Evolutionary conservation across 1,140 invertebrate species (phyloP), one percentile per base, ranked within the genome.

Genomic region (Thalassaphorura encarpata): DNA sequence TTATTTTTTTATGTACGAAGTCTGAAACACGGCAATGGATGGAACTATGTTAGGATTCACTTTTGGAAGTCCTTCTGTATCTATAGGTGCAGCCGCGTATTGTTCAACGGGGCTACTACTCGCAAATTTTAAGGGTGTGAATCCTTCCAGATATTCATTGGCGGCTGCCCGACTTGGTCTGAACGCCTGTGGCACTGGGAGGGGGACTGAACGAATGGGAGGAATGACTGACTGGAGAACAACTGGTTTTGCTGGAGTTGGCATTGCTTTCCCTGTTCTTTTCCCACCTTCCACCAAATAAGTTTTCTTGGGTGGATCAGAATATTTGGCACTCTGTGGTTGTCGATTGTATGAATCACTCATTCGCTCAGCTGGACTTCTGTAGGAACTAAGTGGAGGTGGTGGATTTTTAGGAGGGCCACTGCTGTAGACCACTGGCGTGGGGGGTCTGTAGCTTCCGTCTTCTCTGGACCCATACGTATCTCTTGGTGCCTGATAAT

Each of bases 1-100:
- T 8, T 36, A 23, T 43, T 13, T 39, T 45, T 43, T 53, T 27
- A 58, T 26, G 42, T 39, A 58, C 26, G 56, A 58, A 18, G 56
- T 58, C n/a, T 58, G 43, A 52, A 58, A 58, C 15, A 58, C 56
- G 16, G 50, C 40, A 27, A 58, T 58, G 45, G 46, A 15, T 18
- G 56, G 56, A 19, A 52, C 3, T 18, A 58, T 43, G 15, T 40
- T 48, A 19, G 43, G 19, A 42, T 21, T n/a, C 4, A 49, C 18
- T 16, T 31, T 5, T 11, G 48, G 33, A 16, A 51, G 48, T 4
- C 48, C 48, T 33, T 51, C 8, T 18, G 6, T 8, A 23, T 33
- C 29, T 11, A 39, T 36, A n/a, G 5, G 5, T 16, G 48, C 26
- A n/a, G 6, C 31, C 5, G 31, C 3, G 21, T 11, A 36, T 21